Conservation (phyloP, 2,797 vertebrate genomes). For the Cossypha caffra region DNA sequence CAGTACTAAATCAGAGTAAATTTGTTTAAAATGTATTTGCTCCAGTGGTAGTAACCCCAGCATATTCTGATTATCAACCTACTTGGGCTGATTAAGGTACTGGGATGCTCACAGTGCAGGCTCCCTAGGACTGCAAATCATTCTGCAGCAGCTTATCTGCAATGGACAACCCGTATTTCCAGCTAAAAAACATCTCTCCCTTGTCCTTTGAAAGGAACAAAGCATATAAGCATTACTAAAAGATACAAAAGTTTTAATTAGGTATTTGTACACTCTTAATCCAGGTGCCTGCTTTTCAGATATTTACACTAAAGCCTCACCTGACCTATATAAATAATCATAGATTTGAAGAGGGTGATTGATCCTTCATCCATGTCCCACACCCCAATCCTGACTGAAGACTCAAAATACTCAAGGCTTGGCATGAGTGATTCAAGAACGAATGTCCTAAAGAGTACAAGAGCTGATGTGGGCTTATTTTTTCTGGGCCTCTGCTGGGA, state of each 20-base stretch:
- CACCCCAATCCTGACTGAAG: background rate
- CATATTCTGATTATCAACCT: background rate
- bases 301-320: background rate
- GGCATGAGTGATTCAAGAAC: background rate
- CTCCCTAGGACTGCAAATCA: background rate
- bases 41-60: background rate
- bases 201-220: background rate
- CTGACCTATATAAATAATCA: background rate
- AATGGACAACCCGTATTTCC: background rate
- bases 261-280: background rate
- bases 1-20: background rate
- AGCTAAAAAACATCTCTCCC: background rate
- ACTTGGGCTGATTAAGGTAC: rapidly evolving
- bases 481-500: background rate
- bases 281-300: background rate
- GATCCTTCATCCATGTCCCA: background rate
- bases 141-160: background rate
- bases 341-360: background rate
- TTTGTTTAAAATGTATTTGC: background rate
- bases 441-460: background rate
- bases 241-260: background rate
- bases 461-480: background rate
- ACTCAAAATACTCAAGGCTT: background rate
- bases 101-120: background rate
- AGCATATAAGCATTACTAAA: background rate